phyloP scores from a whole-genome alignment of 2,113 vertebrate species.

The Strix uralensis region DNA sequence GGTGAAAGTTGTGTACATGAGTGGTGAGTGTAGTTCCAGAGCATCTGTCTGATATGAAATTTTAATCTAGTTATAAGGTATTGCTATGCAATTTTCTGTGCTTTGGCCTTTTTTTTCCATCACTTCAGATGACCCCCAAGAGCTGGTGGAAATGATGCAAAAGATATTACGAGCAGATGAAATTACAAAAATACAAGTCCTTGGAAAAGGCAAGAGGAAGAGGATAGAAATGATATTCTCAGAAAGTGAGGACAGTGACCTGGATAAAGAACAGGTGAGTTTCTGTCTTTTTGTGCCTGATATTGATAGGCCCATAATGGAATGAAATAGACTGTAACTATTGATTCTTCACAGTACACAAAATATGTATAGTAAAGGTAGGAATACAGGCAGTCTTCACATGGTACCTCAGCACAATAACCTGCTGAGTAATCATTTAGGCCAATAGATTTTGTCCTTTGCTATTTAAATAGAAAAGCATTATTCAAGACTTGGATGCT shows the following conservation, averaged over 20 bases:
- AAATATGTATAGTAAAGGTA: not conserved
- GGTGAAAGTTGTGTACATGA: conserved; percentile 51
- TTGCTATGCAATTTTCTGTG: conserved; percentile 9
- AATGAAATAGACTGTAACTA: not conserved
- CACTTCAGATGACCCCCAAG: conserved; percentile 56
- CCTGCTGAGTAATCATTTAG: not conserved
- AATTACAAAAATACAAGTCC: conserved; percentile 62
- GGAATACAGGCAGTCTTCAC: not conserved
- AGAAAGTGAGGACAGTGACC: conserved; percentile 67
- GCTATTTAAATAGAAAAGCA: not conserved
- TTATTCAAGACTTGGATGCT: not conserved
- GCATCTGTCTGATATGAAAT: not conserved
- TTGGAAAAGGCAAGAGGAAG: conserved; percentile 76
- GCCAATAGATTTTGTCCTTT: not conserved
- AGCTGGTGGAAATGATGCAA: conserved; percentile 72
- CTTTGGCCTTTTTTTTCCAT: not conserved
- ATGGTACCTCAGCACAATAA: not conserved
- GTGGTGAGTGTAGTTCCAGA: not conserved
- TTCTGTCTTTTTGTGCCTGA: not conserved
- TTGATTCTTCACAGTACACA: not conserved
- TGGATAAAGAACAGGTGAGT: conserved; percentile 66
- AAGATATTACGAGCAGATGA: conserved; percentile 68
- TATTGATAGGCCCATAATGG: not conserved
- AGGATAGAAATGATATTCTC: conserved; percentile 72
- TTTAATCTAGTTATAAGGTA: not conserved